phyloP scores from a whole-genome alignment of 2,888 invertebrate genomes.

The Drymonia ruficornis region DNA sequence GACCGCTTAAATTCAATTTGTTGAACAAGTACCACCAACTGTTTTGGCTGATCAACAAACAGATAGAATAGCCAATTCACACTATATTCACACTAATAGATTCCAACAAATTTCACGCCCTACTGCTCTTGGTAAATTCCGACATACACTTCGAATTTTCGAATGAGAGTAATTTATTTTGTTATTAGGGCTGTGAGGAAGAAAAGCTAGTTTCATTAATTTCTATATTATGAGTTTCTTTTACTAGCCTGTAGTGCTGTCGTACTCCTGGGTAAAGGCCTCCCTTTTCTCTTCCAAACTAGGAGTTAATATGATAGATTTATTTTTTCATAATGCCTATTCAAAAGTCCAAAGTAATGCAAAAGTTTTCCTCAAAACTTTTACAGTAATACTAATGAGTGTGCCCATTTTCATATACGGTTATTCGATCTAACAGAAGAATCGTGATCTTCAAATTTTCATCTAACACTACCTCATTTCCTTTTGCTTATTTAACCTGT shows the following conservation, averaged over 20 bases:
- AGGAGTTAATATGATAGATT: no score
- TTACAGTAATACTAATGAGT: neutral
- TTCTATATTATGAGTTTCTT: no score
- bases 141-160: constrained; percentile 27
- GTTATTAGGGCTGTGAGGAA: constrained; percentile 22
- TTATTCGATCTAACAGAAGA: neutral
- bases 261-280: no score
- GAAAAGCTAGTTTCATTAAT: neutral
- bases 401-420: neutral
- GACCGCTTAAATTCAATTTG: no score
- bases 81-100: constrained; percentile 20
- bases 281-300: no score
- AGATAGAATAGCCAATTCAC: constrained; percentile 28
- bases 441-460: neutral
- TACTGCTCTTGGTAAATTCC: constrained; percentile 51
- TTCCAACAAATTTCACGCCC: constrained; percentile 54
- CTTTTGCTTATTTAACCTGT: neutral
- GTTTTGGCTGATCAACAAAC: constrained; percentile 18
- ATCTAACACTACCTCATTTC: neutral
- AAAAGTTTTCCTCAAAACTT: no score
- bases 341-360: no score
- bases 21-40: constrained; percentile 1
- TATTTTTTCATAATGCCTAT: no score
- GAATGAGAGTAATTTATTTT: constrained; percentile 9
- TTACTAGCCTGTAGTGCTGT: no score